Base-by-base conservation (phyloP, 2,888 invertebrate species). In the Pyrochroa serraticornis region DNA sequence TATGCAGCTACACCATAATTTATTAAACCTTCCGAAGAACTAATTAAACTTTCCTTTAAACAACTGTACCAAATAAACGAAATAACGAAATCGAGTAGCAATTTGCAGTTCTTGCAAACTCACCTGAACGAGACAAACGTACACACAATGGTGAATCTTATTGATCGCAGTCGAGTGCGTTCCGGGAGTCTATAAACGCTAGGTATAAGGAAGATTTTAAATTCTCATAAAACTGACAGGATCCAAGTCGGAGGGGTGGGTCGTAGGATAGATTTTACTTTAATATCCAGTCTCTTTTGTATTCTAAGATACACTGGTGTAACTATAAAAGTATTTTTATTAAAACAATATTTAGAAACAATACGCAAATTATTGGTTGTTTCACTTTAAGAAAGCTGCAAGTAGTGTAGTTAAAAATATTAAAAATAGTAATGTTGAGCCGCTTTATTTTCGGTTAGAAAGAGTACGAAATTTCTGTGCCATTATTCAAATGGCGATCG, bases 221-320 rank as follows among this genome's bases (percentile, higher is more conserved):
- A 72, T 72, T 73, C 72, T 73, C 71, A 71, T 72, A 72, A 72
- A 72, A 67, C 70, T 70, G 71, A 67, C 70, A 67, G 64, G 64
- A 70, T 71, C 63, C 67, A 62, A 66, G 68, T 66, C 64, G 67
- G 57, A 56, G 56, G 61, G 46, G 60, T 31, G 52, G 60, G 41
- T 7, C 50, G 55, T 44, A 63, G 56, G 62, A 49, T 52, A 61
- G 66, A 68, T 68, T 66, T 65, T 64, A 64, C 64, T 68, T 64
- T 67, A 68, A 70, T 67, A 68, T 67, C 64, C 60, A 55, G 47
- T 3, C 55, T 59, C 64, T 64, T 61, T 64, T 66, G 64, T 64
- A 60, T 57, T 54, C 33, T 30, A 41, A 44, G 38, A 52, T 33
- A 43, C 48, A 50, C 7, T 9, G 1, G 7, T 46, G 45, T 22